These are phyloP conservation scores for Verasper variegatus DNA, from an alignment of 2,113 vertebrate genomes.

Conservation along the genomic window DNA sequence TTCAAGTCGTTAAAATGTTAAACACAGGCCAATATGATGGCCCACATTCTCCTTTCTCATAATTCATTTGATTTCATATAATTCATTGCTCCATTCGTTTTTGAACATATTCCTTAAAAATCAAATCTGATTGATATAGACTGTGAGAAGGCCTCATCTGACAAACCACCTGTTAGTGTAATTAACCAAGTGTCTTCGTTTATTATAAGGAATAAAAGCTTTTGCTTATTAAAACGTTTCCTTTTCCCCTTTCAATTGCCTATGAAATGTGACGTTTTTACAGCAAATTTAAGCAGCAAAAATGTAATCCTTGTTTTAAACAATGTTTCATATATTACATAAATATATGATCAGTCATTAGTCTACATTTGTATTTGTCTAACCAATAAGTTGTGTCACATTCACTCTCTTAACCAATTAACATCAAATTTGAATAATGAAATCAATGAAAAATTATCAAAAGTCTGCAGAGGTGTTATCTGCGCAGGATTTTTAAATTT, in stretches of 20 bases:
- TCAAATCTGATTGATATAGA: not conserved
- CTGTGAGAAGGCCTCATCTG: slow-evolving; percentile 15
- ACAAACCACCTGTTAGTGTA: slow-evolving; percentile 48
- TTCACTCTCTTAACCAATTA: not conserved
- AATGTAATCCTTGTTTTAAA: not conserved
- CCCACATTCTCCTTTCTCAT: slow-evolving; percentile 1
- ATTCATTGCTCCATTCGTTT: not conserved
- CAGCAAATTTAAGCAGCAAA: too few species aligned
- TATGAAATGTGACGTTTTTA: too few species aligned
- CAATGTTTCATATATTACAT: not conserved
- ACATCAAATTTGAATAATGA: not conserved
- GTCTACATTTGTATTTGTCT: not conserved
- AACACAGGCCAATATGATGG: slow-evolving; percentile 16
- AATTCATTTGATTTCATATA: not conserved
- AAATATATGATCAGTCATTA: not conserved
- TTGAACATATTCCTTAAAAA: not conserved
- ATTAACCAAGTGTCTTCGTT: not conserved
- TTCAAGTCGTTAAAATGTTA: not conserved
- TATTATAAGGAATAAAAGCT: not conserved
- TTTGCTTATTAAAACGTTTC: not conserved
- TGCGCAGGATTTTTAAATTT: too few species aligned
- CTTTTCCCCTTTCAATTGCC: too few species aligned
- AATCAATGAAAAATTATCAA: too few species aligned
- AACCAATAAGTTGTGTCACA: not conserved
- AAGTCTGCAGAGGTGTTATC: too few species aligned